Base-by-base conservation (phyloP, 2,888 invertebrate genomes). In the Aplocera efformata region DNA sequence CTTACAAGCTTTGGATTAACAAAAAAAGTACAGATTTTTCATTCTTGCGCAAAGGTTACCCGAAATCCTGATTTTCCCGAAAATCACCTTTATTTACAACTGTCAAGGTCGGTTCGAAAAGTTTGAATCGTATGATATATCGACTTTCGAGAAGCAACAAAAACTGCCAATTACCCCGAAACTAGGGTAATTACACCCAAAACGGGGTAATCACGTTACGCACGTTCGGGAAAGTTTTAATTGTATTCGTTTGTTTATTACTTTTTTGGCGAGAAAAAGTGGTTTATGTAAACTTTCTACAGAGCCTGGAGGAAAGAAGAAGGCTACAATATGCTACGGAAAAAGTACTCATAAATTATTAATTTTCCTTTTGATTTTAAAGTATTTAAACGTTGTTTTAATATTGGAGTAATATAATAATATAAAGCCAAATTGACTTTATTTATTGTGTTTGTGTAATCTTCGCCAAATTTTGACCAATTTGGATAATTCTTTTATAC, bases 131-230 rank as follows among this genome's bases (percentile, higher is more conserved):
- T 6, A 44, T 49, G 48, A 53, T 48, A 48, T 45, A 53, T 39
- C 32, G 36, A 42, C 28, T 32, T 32, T 17, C 24, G 8, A 26
- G 35, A 34, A 42, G 34, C 41, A 23, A 38, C 32, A 33, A 29
- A 40, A 31, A 32, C 34, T 46, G 26, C 27, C 34, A 42, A 44
- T 57, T 45, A 54, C 50, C 48, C 48, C 10, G 29, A 35, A 46
- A 52, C 46, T 50, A 43, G 52, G 50, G 54, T 48, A 53, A 54
- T 56, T 56, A 52, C 46, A 43, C 34, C 31, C 35, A 35, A 48
- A 53, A 50, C 41, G 45, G 50, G 44, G 53, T 48, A 48, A 54
- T 45, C 43, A 36, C 30, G 48, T 50, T 51, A 47, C 43, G 46
- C 38, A 42, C 33, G 48, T 43, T 33, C 36, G 28, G 39, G 34